Evolutionary conservation across 1,140 invertebrate genomes (phyloP), one percentile per base, ranked within the genome.

Genomic region (Euura lappo): DNA sequence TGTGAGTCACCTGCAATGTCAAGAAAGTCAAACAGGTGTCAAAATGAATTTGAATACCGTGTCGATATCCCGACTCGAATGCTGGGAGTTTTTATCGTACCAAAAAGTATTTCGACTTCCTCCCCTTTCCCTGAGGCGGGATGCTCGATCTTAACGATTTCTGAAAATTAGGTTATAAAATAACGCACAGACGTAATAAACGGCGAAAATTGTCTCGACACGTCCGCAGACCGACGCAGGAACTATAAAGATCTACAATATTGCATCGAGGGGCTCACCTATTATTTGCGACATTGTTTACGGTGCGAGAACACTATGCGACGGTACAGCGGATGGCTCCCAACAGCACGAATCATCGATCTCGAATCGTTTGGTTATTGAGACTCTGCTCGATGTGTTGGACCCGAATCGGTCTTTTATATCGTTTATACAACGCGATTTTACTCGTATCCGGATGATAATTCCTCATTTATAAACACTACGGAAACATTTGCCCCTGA

Each of bases 131-230:
- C 3, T 11, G 71, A 5, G 4, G 68, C 71, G 11, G 67, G 71
- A 8, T 78, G 72, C 44, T 83, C 79, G 6, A 83, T 74, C 73
- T 80, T 82, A 2, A 83, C 45, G 45, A 82, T 77, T 69, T 82
- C 81, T 83, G 72, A 28, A 80, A 81, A 28, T 28, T 28, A 28
- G 73, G 64, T 71, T 28, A 76, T 68, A 45, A 64, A 43, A 10
- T 45, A 10, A 65, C 45, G 11, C 68, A 67, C 44, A 69, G 28
- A 45, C 69, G 70, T 3, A 70, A 47, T 42, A 6, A 72, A 60
- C 3, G 51, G 44, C 4, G 46, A 28, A 28, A 28, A 28, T 28
- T 28, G 1, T 28, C 28, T 28, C 28, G 0, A 28, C 6, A 66
- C 6, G 10, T 28, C 1, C 28, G 28, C 28, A 1, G 28, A 28